Evolutionary conservation across 2,888 invertebrate species (phyloP).

Genomic region (Aphidius colemani): DNA sequence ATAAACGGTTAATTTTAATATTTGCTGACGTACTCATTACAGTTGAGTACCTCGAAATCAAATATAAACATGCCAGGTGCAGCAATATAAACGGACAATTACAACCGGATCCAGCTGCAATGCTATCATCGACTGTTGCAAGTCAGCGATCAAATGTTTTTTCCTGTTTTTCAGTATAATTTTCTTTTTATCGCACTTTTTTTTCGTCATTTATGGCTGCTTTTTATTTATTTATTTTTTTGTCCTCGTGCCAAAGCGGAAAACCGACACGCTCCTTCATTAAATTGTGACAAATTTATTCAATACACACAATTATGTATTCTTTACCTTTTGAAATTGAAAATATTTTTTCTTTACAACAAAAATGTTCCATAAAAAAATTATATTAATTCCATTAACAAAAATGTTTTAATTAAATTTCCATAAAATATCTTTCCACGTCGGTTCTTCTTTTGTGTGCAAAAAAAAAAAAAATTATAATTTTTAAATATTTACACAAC

Average conservation of each 20-base stretch:
- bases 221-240: conserved; percentile 5
- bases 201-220: too few species aligned
- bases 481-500: too few species aligned
- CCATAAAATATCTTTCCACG: too few species aligned
- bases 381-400: too few species aligned
- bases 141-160: conserved; percentile 28
- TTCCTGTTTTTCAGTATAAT: background rate
- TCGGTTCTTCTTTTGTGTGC: too few species aligned
- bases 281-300: conserved; percentile 7
- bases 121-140: conserved; percentile 33
- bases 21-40: conserved; percentile 19
- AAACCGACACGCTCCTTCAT: conserved; percentile 3
- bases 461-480: too few species aligned
- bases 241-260: conserved; percentile 5
- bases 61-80: conserved; percentile 35
- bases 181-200: background rate
- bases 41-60: conserved; percentile 20
- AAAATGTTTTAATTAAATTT: too few species aligned
- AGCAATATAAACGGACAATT: conserved; percentile 28
- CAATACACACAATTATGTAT: background rate
- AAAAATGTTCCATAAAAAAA: too few species aligned
- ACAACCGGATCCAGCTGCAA: conserved; percentile 36
- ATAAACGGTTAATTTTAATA: too few species aligned
- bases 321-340: background rate
- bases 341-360: too few species aligned